Conservation (phyloP, 1,140 invertebrate species). For the Temnothorax curvispinosus region DNA sequence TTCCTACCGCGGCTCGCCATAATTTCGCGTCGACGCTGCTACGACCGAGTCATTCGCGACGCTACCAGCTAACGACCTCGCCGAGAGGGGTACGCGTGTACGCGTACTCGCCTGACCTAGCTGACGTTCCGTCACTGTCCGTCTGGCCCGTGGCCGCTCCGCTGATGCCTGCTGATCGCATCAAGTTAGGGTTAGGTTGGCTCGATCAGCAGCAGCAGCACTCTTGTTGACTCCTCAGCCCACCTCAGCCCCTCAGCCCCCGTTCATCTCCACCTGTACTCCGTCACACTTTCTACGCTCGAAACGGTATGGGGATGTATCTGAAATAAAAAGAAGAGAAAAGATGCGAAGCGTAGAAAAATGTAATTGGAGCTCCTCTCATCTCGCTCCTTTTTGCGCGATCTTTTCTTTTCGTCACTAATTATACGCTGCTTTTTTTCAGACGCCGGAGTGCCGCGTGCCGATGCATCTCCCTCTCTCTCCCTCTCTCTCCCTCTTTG, state of each 20-base stretch:
- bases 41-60: constrained; percentile 65
- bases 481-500: background rate
- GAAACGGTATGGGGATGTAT: background rate
- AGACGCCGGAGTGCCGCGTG: background rate
- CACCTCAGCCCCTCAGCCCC: background rate
- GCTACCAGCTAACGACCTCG: background rate
- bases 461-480: background rate
- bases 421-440: background rate
- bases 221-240: too few species aligned
- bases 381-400: background rate
- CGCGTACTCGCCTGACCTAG: background rate
- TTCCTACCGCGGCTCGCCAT: constrained; percentile 65
- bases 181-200: constrained; percentile 43
- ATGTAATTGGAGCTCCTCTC: background rate
- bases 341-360: background rate
- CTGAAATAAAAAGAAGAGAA: background rate
- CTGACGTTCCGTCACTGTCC: background rate
- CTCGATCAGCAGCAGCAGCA: background rate
- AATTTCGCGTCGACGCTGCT: constrained; percentile 47
- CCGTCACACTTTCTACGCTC: background rate
- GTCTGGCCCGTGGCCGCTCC: background rate
- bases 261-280: background rate
- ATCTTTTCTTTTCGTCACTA: background rate
- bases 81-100: background rate
- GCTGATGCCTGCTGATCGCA: constrained; percentile 9